Evolutionary conservation across 2,888 invertebrate species (phyloP).

Genomic region (Tenthredo distinguenda): DNA sequence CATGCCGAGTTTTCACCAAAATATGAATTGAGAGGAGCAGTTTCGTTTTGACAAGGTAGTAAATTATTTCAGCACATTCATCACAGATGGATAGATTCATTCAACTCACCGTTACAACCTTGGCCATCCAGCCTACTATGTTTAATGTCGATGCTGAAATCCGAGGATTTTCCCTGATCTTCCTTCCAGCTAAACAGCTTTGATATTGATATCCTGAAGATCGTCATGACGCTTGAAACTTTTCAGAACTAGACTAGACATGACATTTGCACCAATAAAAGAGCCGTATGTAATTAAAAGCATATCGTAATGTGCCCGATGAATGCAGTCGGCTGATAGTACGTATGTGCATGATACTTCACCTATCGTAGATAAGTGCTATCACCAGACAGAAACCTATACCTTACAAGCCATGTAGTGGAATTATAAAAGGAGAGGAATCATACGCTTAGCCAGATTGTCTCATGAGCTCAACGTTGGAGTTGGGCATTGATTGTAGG

Average conservation of each 20-base stretch:
- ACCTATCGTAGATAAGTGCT: neutral
- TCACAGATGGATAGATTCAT: too few relatives aligned
- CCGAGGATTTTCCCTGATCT: neutral
- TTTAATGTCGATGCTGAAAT: too few relatives aligned
- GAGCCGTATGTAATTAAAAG: neutral
- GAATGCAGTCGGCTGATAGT: neutral
- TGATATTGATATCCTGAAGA: too few relatives aligned
- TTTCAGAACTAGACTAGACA: too few relatives aligned
- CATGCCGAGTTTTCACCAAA: too few relatives aligned
- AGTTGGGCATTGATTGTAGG: neutral
- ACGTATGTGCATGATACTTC: neutral
- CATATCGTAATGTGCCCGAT: neutral
- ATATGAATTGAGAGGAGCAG: too few relatives aligned
- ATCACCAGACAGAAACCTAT: neutral
- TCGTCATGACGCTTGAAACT: too few relatives aligned
- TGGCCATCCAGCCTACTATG: too few relatives aligned
- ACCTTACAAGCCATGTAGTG: neutral
- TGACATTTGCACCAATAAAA: neutral
- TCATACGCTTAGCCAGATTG: neutral
- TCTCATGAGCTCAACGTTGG: neutral
- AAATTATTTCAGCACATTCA: too few relatives aligned
- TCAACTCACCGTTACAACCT: too few relatives aligned
- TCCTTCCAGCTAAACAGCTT: too few relatives aligned
- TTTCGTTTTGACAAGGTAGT: too few relatives aligned
- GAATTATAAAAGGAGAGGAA: neutral